phyloP scores from a whole-genome alignment of 1,140 invertebrate genomes.

The Penaeus indicus region DNA sequence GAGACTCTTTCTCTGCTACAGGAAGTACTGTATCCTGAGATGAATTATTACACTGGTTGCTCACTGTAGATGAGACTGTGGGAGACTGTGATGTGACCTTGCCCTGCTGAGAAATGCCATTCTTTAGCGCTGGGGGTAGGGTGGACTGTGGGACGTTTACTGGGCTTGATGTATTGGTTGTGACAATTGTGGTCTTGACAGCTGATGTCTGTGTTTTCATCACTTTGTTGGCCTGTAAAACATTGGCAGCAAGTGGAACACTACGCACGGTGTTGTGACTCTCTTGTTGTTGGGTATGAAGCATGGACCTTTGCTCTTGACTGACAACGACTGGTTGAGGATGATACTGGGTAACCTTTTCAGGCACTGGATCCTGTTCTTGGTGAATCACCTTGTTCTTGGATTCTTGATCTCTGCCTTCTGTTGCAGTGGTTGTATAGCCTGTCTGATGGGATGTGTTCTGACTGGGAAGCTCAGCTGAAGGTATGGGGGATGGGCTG shows the following conservation, averaged over 20 bases:
- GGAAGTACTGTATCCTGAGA: slow-evolving; percentile 21
- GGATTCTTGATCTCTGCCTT: too few species aligned
- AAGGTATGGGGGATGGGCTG: neutral
- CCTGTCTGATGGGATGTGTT: neutral
- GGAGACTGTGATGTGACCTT: slow-evolving; percentile 48
- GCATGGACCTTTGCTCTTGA: too few species aligned
- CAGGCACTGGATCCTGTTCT: neutral
- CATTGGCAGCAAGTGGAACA: too few species aligned
- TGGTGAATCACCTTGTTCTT: neutral
- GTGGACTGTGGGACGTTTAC: slow-evolving; percentile 1
- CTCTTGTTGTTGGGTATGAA: too few species aligned
- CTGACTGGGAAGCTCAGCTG: neutral
- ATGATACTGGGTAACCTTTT: too few species aligned
- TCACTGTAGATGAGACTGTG: slow-evolving; percentile 42
- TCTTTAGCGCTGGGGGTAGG: slow-evolving; percentile 8
- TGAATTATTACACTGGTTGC: slow-evolving; percentile 18
- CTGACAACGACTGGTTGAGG: too few species aligned
- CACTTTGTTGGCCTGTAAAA: too few species aligned
- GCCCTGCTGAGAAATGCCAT: slow-evolving; percentile 37
- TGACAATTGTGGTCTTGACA: neutral
- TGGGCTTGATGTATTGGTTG: slow-evolving; percentile 23
- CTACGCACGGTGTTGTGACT: too few species aligned
- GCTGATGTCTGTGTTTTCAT: too few species aligned
- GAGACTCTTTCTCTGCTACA: slow-evolving; percentile 23
- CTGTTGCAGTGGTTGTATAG: neutral